Evolutionary conservation across 1,140 invertebrate genomes (phyloP).

Genomic region (Psilanteris sp.): DNA sequence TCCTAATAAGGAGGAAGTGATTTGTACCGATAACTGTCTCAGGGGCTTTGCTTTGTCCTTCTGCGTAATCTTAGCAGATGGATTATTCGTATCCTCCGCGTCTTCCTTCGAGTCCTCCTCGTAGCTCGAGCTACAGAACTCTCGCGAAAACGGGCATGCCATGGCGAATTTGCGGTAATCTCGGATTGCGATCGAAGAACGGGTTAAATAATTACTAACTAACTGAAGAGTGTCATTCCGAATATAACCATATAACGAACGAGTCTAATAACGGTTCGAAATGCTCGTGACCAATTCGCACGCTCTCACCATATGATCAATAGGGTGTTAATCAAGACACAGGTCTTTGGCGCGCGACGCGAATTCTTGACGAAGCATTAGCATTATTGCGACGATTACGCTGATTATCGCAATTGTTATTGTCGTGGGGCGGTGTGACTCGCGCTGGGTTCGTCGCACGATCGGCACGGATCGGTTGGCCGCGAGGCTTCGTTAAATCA

Average conservation of each 20-base stretch:
- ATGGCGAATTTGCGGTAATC: slow-evolving; percentile 67
- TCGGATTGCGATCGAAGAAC: too few relatives aligned
- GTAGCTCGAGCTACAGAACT: slow-evolving; percentile 58
- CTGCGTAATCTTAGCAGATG: slow-evolving; percentile 21
- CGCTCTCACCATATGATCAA: too few relatives aligned
- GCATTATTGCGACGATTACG: too few relatives aligned
- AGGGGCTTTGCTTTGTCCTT: slow-evolving; percentile 69
- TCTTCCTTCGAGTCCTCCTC: slow-evolving; percentile 40
- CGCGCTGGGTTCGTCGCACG: neutral
- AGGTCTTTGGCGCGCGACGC: too few relatives aligned
- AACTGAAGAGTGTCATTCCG: neutral
- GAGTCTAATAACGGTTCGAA: too few relatives aligned
- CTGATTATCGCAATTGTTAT: too few relatives aligned
- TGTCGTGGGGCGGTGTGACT: too few relatives aligned
- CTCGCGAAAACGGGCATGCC: slow-evolving; percentile 76
- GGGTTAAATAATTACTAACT: neutral
- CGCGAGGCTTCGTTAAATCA: too few relatives aligned
- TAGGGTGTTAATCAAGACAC: too few relatives aligned
- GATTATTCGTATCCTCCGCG: slow-evolving; percentile 40
- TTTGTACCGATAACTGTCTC: slow-evolving; percentile 80
- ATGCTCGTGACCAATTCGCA: too few relatives aligned
- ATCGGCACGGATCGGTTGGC: slow-evolving; percentile 16
- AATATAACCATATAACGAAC: too few relatives aligned
- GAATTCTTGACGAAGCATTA: too few relatives aligned
- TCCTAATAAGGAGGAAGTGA: slow-evolving; percentile 74